Evolutionary conservation across 2,797 vertebrate genomes (phyloP).

Genomic region (Picus viridis): DNA sequence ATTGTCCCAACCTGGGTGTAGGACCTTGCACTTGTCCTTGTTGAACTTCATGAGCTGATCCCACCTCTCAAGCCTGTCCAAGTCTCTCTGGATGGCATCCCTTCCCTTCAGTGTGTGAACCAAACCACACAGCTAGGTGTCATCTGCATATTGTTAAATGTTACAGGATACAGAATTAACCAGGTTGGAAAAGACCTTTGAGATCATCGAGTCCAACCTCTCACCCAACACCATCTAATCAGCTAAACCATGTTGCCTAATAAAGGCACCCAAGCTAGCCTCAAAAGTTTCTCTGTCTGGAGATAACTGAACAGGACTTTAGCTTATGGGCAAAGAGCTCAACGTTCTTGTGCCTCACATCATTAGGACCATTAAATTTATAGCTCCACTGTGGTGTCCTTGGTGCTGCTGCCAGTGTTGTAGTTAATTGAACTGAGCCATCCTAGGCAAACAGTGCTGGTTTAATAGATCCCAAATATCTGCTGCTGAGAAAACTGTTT

Average conservation of each 20-base stretch:
- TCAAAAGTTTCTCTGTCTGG: not conserved
- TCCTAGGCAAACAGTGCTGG: not conserved
- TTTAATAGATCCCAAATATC: not conserved
- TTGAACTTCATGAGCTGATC: too few species aligned
- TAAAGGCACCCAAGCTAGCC: not conserved
- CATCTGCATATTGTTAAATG: too few species aligned
- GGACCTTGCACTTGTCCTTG: too few species aligned
- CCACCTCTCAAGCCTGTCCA: too few species aligned
- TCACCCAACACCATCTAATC: too few species aligned
- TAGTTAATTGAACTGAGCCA: not conserved
- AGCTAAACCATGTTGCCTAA: not conserved
- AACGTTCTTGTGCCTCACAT: fast-evolving
- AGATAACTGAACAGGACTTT: not conserved
- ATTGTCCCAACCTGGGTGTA: too few species aligned
- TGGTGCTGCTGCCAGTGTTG: not conserved
- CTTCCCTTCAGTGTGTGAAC: too few species aligned
- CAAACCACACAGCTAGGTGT: too few species aligned
- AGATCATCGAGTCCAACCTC: too few species aligned
- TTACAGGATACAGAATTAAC: too few species aligned
- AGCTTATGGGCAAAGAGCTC: not conserved
- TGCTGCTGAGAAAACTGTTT: not conserved
- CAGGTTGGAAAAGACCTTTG: too few species aligned
- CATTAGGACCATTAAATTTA: fast-evolving
- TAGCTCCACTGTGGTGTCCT: not conserved
- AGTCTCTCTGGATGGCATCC: too few species aligned